Percentiles rank a stretch among this genome's conserved stretches.
phyloP scores from a whole-genome alignment of 92 coral and sea anemone species.

The Diadumene lineata region DNA sequence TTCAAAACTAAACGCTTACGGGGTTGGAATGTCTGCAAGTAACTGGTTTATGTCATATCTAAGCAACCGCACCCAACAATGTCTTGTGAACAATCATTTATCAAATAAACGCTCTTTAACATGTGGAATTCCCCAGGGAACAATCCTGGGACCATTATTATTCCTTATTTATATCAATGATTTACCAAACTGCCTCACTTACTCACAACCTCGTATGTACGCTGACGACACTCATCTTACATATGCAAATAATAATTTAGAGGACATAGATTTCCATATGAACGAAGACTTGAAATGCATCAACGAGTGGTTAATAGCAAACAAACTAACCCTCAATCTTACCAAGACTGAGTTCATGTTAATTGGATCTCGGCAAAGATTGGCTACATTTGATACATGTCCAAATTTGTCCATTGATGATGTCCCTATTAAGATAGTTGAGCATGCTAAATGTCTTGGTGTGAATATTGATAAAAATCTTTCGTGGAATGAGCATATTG shows the following conservation, averaged over 20 bases:
- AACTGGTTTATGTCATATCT: conserved; percentile 1
- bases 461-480: no score
- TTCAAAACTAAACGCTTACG: neutral
- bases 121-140: conserved; percentile 38
- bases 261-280: no score
- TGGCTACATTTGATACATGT: no score
- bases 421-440: no score
- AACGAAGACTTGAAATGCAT: no score
- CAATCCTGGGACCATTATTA: conserved; percentile 26
- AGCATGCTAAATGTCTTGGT: no score
- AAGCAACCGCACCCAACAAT: neutral
- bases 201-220: conserved; percentile 10
- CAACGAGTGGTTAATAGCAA: no score
- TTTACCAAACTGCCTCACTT: neutral
- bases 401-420: no score
- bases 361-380: no score
- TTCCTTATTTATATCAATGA: conserved; percentile 29
- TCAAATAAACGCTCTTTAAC: conserved; percentile 4
- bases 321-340: no score
- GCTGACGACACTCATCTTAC: neutral
- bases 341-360: no score
- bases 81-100: neutral
- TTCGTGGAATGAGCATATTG: no score
- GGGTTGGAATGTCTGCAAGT: neutral
- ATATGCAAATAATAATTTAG: neutral